Evolutionary conservation across 2,888 invertebrate genomes (phyloP).

Genomic region (Seladonia tumulorum): DNA sequence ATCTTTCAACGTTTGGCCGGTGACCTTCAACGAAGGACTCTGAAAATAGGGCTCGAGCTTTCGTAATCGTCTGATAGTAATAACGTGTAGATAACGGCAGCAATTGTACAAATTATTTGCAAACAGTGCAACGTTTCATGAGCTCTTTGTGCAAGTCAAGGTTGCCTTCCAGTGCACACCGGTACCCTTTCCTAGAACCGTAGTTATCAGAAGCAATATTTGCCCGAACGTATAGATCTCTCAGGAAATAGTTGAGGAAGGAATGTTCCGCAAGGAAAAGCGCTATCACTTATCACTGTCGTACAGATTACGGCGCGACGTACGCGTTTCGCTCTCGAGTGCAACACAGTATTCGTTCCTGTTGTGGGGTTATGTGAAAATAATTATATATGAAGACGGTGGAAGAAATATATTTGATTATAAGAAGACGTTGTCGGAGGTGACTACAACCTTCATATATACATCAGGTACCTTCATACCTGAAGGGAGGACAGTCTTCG

Average conservation of each 20-base stretch:
- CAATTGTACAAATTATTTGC: neutral
- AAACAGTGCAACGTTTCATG: neutral
- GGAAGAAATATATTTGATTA: too few relatives aligned
- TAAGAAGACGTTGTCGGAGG: too few relatives aligned
- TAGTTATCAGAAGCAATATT: constrained; percentile 46
- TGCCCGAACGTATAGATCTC: constrained; percentile 44
- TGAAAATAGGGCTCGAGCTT: too few relatives aligned
- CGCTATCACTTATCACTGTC: constrained; percentile 53
- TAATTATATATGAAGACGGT: too few relatives aligned
- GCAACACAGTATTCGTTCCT: neutral
- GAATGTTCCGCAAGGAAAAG: constrained; percentile 21
- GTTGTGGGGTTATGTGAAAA: too few relatives aligned
- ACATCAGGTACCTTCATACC: too few relatives aligned
- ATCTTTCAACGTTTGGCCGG: too few relatives aligned
- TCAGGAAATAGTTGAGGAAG: constrained; percentile 46
- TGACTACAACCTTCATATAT: too few relatives aligned
- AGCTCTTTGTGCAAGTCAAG: neutral
- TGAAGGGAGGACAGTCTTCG: too few relatives aligned
- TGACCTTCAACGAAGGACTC: too few relatives aligned
- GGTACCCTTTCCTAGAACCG: constrained; percentile 28
- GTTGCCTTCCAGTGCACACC: neutral
- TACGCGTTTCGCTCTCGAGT: constrained; percentile 22
- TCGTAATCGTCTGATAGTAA: too few relatives aligned
- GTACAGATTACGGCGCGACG: constrained; percentile 41
- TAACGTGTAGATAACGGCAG: too few relatives aligned